A percentile compares a stretch with the other conserved stretches of the same genome.
These are phyloP conservation scores for Micoletzkya japonica DNA, from an alignment of 2,888 invertebrate genomes.

Conservation along the genomic window DNA sequence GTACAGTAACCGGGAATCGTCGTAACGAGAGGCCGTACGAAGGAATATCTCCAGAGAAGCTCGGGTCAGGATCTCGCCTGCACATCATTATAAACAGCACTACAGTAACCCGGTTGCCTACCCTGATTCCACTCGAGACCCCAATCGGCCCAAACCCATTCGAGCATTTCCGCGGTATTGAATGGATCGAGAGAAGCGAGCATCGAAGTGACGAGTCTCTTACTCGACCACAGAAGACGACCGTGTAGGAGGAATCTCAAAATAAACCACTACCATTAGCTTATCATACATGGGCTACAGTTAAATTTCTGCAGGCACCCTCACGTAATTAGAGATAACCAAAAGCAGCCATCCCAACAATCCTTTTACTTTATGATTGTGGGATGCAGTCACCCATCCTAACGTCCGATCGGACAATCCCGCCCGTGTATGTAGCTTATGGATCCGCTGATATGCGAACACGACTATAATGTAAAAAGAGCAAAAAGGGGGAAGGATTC, in stretches of 20 bases:
- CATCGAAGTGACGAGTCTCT: constrained; percentile 79
- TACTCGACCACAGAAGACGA: constrained; percentile 82
- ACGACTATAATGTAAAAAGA: not conserved
- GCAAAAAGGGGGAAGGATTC: not conserved
- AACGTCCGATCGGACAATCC: no score
- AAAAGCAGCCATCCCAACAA: no score
- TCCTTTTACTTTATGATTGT: no score
- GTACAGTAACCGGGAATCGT: constrained; percentile 90
- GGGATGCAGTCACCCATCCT: no score
- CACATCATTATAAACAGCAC: not conserved
- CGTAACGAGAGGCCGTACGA: constrained; percentile 96
- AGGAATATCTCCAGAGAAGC: constrained; percentile 92
- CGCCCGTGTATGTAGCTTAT: not conserved
- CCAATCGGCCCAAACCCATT: constrained; percentile 89
- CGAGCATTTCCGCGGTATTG: constrained; percentile 98
- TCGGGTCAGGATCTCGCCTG: constrained; percentile 70
- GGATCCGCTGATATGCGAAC: constrained; percentile 25
- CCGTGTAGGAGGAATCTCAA: constrained; percentile 85
- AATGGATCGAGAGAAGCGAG: constrained; percentile 95
- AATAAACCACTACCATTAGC: constrained; percentile 51
- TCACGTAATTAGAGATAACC: no score
- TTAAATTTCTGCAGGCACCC: no score
- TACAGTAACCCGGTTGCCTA: constrained; percentile 50
- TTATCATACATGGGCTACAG: not conserved
- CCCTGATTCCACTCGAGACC: constrained; percentile 95